A percentile compares a stretch with the other conserved stretches of the same genome.
Evolutionary conservation across 2,797 vertebrate genomes (phyloP).

Genomic region (Anniella stebbinsi): DNA sequence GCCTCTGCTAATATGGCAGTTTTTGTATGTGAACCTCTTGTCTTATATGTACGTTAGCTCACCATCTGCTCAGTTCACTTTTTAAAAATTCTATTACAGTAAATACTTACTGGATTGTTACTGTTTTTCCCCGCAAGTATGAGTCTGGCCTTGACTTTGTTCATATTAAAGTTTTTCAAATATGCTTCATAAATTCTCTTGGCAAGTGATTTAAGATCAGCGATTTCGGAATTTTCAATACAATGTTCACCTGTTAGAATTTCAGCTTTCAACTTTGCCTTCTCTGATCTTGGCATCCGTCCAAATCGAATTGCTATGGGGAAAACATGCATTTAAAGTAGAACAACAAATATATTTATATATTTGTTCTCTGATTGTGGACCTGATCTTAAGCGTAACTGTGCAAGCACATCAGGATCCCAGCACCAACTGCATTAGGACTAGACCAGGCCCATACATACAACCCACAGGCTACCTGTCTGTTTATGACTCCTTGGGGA

Average conservation of each 20-base stretch:
- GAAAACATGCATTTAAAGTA: conserved; percentile 32
- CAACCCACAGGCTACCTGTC: neutral
- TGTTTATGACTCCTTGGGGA: neutral
- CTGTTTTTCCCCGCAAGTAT: conserved; percentile 94
- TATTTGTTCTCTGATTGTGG: neutral
- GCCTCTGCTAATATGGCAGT: neutral
- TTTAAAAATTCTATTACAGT: neutral
- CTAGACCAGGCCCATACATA: neutral
- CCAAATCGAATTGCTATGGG: conserved; percentile 95
- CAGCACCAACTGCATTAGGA: neutral
- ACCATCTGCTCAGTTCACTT: neutral
- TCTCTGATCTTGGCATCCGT: conserved; percentile 97
- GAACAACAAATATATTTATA: neutral
- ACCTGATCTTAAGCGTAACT: neutral
- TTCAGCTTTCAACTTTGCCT: conserved; percentile 95
- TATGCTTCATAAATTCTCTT: conserved; percentile 95
- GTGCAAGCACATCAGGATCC: neutral
- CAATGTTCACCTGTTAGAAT: conserved; percentile 89
- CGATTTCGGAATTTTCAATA: conserved; percentile 84
- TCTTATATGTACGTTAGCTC: neutral
- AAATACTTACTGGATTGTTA: conserved; percentile 88
- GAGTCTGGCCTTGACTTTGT: conserved; percentile 94
- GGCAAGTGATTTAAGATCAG: conserved; percentile 94
- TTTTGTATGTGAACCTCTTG: neutral
- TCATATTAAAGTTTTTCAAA: conserved; percentile 98